Evolutionary conservation across 2,113 vertebrate species (phyloP).

Genomic region (Hippoglossus stenolepis): DNA sequence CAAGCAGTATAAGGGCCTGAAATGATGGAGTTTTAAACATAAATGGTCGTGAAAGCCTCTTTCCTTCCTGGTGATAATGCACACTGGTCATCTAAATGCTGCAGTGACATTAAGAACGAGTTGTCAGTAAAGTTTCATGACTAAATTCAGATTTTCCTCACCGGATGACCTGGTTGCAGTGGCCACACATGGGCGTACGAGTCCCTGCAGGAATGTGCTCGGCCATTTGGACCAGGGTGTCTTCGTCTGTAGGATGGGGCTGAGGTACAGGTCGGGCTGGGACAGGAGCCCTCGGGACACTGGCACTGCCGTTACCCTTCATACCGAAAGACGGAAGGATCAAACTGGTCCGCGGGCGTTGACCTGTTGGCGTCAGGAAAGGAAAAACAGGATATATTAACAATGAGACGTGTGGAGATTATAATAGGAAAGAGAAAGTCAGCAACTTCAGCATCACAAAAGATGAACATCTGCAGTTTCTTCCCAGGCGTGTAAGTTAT

Average conservation of each 20-base stretch:
- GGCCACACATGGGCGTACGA: conserved; percentile 93
- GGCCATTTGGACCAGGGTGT: conserved; percentile 91
- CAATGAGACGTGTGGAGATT: background rate
- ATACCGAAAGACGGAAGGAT: conserved; percentile 83
- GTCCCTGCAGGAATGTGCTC: conserved; percentile 95
- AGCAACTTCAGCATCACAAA: background rate
- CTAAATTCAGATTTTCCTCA: conserved; percentile 45
- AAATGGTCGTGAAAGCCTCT: too few species aligned
- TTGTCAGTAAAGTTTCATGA: background rate
- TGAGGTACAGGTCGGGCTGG: conserved; percentile 67
- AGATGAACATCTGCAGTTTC: conserved; percentile 4
- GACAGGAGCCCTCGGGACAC: conserved; percentile 59
- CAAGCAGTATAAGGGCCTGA: background rate
- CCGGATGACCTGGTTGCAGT: conserved; percentile 94
- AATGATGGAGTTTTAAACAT: background rate
- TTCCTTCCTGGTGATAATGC: too few species aligned
- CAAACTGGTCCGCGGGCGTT: conserved; percentile 44
- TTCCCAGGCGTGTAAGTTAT: conserved; percentile 51
- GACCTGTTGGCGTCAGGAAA: conserved; percentile 22
- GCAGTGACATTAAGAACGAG: too few species aligned
- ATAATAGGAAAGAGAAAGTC: background rate
- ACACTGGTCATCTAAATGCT: too few species aligned
- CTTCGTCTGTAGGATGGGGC: conserved; percentile 85
- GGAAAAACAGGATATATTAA: background rate
- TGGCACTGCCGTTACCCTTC: conserved; percentile 76